Evolutionary conservation across 1,140 invertebrate genomes (phyloP).

Genomic region (Cherax quadricarinatus): DNA sequence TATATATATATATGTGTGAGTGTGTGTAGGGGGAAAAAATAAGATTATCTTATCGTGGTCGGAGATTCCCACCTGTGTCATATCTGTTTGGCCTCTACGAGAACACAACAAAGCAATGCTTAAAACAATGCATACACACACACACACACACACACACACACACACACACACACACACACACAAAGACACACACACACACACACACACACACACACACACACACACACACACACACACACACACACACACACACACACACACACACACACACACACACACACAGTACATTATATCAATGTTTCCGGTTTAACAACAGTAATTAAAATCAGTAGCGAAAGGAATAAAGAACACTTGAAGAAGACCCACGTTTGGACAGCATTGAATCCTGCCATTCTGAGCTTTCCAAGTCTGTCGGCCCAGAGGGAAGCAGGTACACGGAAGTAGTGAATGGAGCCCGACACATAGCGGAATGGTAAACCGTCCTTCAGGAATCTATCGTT

Average conservation of each 20-base stretch:
- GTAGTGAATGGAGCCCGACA: slow-evolving; percentile 95
- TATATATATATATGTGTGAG: too few relatives aligned
- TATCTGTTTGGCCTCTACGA: too few relatives aligned
- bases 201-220: too few relatives aligned
- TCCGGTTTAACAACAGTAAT: background rate
- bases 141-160: background rate
- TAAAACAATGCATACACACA: background rate
- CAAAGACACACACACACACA: too few relatives aligned
- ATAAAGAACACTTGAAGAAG: slow-evolving; percentile 76
- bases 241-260: too few relatives aligned
- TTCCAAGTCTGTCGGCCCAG: slow-evolving; percentile 90
- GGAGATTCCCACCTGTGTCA: too few relatives aligned
- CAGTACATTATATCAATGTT: background rate
- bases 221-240: too few relatives aligned
- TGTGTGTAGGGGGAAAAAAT: too few relatives aligned
- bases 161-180: background rate
- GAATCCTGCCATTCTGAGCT: slow-evolving; percentile 90
- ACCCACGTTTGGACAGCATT: slow-evolving; percentile 85
- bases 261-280: background rate
- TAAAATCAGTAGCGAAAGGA: background rate
- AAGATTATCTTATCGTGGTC: too few relatives aligned
- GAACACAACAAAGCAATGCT: too few relatives aligned
- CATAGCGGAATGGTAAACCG: slow-evolving; percentile 87
- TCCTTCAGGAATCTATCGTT: slow-evolving; percentile 89
- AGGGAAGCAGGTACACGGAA: slow-evolving; percentile 88